Evolutionary conservation across 2,797 vertebrate genomes (phyloP).

Genomic region (Thunnus albacares): DNA sequence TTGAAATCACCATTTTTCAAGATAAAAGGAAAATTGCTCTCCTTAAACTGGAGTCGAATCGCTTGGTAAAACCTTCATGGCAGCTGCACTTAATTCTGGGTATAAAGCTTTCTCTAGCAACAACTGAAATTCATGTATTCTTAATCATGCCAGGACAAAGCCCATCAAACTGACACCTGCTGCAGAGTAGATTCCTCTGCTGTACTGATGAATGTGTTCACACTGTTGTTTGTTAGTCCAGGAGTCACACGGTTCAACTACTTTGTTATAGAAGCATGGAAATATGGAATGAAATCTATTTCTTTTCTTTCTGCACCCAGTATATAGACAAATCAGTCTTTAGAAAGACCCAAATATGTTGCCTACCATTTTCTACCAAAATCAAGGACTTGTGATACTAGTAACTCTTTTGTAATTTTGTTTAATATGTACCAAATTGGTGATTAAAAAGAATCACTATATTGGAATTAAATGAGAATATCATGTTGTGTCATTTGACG

Average conservation of each 20-base stretch:
- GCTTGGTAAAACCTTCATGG: slow-evolving; percentile 42
- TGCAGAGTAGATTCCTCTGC: not conserved
- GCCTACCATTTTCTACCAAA: not conserved
- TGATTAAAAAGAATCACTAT: too few species aligned
- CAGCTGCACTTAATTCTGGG: slow-evolving; percentile 46
- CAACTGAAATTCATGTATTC: slow-evolving; percentile 28
- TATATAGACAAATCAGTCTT: too few species aligned
- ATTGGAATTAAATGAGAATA: not conserved
- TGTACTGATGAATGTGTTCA: not conserved
- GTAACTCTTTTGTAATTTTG: too few species aligned
- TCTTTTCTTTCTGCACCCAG: too few species aligned
- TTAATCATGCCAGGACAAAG: slow-evolving; percentile 10
- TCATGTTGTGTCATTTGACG: too few species aligned
- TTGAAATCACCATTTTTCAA: slow-evolving; percentile 66
- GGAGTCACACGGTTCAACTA: not conserved
- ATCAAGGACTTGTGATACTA: not conserved
- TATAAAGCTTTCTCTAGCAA: slow-evolving; percentile 26
- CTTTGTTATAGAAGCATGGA: not conserved
- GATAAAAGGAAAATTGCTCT: slow-evolving; percentile 68
- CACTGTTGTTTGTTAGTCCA: not conserved
- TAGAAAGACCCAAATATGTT: not conserved
- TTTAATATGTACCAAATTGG: not conserved
- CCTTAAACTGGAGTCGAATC: slow-evolving; percentile 55
- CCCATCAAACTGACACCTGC: not conserved
- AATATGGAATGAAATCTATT: not conserved